These are phyloP conservation scores for Shargacucullia verbasci DNA, from an alignment of 2,888 invertebrate genomes.

Conservation along the genomic window DNA sequence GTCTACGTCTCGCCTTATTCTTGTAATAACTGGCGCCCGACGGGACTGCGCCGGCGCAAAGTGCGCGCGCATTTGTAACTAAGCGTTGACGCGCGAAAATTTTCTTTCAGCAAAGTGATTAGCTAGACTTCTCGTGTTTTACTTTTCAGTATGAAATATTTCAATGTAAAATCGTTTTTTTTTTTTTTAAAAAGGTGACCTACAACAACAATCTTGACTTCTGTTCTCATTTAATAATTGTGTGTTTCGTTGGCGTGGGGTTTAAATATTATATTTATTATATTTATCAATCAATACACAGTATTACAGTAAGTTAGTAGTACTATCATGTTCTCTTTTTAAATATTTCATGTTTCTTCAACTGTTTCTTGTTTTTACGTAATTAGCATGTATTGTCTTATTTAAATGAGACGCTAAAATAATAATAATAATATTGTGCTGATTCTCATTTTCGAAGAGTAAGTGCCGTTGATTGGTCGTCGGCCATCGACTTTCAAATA, in stretches of 20 bases:
- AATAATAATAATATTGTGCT: background rate
- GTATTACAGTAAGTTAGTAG: no score
- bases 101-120: constrained; percentile 31
- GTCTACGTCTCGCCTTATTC: constrained; percentile 28
- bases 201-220: background rate
- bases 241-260: no score
- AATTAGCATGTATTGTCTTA: no score
- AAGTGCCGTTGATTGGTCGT: background rate
- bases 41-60: constrained; percentile 20
- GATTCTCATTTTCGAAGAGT: background rate
- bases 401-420: no score
- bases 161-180: constrained; percentile 22
- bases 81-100: background rate
- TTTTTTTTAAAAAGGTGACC: constrained; percentile 22
- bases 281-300: no score
- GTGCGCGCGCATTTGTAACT: constrained; percentile 10
- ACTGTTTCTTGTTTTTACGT: no score
- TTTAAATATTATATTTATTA: no score
- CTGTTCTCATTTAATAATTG: no score
- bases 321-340: no score
- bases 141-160: constrained; percentile 1
- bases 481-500: constrained; percentile 28
- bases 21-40: constrained; percentile 32
- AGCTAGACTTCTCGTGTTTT: constrained; percentile 7
- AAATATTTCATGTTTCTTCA: no score